Percentiles rank a stretch among this genome's conserved stretches.
Evolutionary conservation across 2,113 vertebrate species (phyloP).

Genomic region (Paedocypris sp.): DNA sequence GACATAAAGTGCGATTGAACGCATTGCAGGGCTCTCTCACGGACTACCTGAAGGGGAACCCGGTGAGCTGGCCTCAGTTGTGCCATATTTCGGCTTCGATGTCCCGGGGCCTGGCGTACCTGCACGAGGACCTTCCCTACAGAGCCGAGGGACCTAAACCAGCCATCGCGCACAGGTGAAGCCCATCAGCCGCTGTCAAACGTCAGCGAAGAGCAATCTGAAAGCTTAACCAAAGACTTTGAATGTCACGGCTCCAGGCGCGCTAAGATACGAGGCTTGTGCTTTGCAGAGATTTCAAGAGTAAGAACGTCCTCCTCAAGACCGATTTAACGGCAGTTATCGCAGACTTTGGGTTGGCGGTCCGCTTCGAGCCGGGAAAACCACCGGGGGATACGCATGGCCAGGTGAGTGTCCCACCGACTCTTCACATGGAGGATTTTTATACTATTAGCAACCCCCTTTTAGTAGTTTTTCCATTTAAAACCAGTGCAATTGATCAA

Average conservation of each 20-base stretch:
- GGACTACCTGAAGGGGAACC: constrained; percentile 91
- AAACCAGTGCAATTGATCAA: no score
- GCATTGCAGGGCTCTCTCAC: constrained; percentile 79
- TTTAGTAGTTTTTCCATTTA: no score
- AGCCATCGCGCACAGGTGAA: constrained; percentile 94
- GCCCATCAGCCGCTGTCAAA: background rate
- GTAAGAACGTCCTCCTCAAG: constrained; percentile 93
- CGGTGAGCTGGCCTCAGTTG: constrained; percentile 87
- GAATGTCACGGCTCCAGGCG: background rate
- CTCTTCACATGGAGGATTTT: no score
- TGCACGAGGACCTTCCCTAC: constrained; percentile 91
- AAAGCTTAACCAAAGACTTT: background rate
- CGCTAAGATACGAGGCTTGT: background rate
- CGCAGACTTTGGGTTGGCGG: constrained; percentile 91
- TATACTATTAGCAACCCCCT: no score
- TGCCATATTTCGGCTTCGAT: constrained; percentile 90
- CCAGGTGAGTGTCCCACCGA: constrained; percentile 69
- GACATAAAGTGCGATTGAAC: background rate
- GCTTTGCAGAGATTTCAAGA: constrained; percentile 89
- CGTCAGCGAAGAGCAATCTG: background rate
- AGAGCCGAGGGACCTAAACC: constrained; percentile 90
- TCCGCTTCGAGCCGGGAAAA: constrained; percentile 94
- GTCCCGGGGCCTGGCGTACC: constrained; percentile 87
- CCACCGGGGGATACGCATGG: constrained; percentile 93
- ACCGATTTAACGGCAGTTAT: constrained; percentile 85